phyloP scores from a whole-genome alignment of 1,140 invertebrate genomes.

The Drosophila tsacasi region DNA sequence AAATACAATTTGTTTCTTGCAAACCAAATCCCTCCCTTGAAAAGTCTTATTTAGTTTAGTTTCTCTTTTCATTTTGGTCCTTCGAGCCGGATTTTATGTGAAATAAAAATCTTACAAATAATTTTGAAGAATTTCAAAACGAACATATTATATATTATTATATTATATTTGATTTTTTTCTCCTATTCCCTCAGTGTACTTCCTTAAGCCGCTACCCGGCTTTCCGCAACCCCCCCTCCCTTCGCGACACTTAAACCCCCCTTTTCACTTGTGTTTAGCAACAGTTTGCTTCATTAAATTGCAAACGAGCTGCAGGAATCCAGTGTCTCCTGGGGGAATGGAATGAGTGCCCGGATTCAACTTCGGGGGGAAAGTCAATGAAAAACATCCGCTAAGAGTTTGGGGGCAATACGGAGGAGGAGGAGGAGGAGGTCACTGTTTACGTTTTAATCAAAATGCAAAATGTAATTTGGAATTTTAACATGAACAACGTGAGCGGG shows the following conservation, averaged over 20 bases:
- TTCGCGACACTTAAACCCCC: neutral
- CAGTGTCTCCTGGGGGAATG: constrained; percentile 29
- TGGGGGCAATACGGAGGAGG: neutral
- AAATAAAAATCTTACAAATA: neutral
- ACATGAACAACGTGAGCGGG: constrained; percentile 45
- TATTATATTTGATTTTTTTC: too few relatives aligned
- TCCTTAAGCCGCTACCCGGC: constrained; percentile 2
- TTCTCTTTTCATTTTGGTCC: neutral
- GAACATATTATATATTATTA: too few relatives aligned
- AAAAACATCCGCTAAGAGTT: neutral
- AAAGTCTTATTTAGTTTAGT: neutral
- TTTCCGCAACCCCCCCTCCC: neutral
- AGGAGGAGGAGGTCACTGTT: constrained; percentile 26
- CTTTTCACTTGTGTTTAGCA: constrained; percentile 28
- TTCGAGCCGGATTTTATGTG: neutral
- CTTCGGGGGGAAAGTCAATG: neutral
- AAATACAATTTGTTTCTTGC: neutral
- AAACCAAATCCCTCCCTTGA: neutral
- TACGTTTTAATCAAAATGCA: constrained; percentile 69
- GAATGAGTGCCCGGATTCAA: neutral
- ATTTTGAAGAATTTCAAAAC: too few relatives aligned
- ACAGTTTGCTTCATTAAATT: constrained; percentile 62
- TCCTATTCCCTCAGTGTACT: neutral
- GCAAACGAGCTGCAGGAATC: constrained; percentile 53
- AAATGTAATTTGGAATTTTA: constrained; percentile 57